Base-by-base conservation (phyloP, 2,888 invertebrate species). In the Rhogogaster chlorosoma region DNA sequence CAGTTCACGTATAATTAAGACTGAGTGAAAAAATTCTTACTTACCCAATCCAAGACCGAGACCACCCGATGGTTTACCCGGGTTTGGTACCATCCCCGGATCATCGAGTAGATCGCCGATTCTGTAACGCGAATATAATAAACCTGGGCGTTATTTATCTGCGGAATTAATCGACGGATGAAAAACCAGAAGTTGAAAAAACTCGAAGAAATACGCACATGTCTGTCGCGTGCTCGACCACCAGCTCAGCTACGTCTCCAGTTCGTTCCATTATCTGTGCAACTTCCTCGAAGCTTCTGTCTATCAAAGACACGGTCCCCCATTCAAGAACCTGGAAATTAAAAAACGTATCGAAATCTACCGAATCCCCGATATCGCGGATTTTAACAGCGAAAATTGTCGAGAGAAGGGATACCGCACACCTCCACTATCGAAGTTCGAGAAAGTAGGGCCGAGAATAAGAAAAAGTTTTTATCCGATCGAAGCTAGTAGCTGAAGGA, bases 241-340 rank as follows among this genome's bases (percentile, higher is more conserved):
- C 94, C 86, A 99, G 94, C 91, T 99, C 98, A 1, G 98, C 97
- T 86, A 96, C 95, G 93, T 98, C 98, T 1, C 97, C 97, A 53
- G 97, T 96, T 85, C 97, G 96, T 93, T 98, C 98, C 95, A 98
- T 96, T 89, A 98, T 97, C 85, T 97, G 96, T 92, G 97, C 97
- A 61, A 98, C 98, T 93, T 99, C 98, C 93, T 99, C 99, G 92
- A 98, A 99, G 88, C 98, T 98, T 89, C 98, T 96, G 94, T 98
- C 98, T 78, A 97, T 97, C 86, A 99, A 94, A 0, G 97, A 97
- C 86, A 98, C 96, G 0, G 98, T 98, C 87, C 97, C 97, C 98
- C 99, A 99, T 93, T 98, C 98, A 86, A 99, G 94, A 84, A 99
- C 97, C 97, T 97, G 89, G 5, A 87, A 89, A 45, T 45, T 1